Conservation (phyloP, 2,888 invertebrate genomes). For the Thecocarcelia acutangulata region DNA sequence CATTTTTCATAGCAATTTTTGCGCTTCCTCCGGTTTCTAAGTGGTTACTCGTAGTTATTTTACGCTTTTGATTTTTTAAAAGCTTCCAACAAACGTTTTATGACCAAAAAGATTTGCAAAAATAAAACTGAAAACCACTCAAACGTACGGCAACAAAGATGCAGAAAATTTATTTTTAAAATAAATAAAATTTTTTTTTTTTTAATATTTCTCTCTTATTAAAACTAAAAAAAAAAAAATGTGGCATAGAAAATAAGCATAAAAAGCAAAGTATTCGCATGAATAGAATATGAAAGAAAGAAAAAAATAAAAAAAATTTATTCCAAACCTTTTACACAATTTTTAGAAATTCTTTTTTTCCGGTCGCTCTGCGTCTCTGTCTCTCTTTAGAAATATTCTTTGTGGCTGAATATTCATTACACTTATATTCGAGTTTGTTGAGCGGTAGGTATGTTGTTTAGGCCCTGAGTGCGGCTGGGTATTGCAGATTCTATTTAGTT, state of each 20-base stretch:
- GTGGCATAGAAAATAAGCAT: slow-evolving; percentile 29
- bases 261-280: slow-evolving; percentile 21
- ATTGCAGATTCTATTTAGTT: slow-evolving; percentile 48
- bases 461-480: slow-evolving; percentile 27
- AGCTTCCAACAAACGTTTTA: slow-evolving; percentile 60
- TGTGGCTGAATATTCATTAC: slow-evolving; percentile 59
- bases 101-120: slow-evolving; percentile 57
- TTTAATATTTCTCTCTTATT: background rate
- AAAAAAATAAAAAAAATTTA: slow-evolving; percentile 20
- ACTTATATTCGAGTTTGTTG: slow-evolving; percentile 25
- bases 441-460: slow-evolving; percentile 1
- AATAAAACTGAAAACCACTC: slow-evolving; percentile 21
- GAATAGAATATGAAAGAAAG: slow-evolving; percentile 33
- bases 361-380: background rate
- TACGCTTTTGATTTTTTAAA: slow-evolving; percentile 64
- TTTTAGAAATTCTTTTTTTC: slow-evolving; percentile 22
- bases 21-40: slow-evolving; percentile 51
- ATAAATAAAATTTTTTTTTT: slow-evolving; percentile 36
- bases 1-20: slow-evolving; percentile 18
- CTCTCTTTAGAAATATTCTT: slow-evolving; percentile 24
- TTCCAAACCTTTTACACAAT: slow-evolving; percentile 51
- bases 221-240: slow-evolving; percentile 38
- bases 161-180: slow-evolving; percentile 35
- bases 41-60: slow-evolving; percentile 62
- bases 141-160: slow-evolving; percentile 57